phyloP scores from a whole-genome alignment of 2,113 vertebrate species.

The Electrona antarctica region DNA sequence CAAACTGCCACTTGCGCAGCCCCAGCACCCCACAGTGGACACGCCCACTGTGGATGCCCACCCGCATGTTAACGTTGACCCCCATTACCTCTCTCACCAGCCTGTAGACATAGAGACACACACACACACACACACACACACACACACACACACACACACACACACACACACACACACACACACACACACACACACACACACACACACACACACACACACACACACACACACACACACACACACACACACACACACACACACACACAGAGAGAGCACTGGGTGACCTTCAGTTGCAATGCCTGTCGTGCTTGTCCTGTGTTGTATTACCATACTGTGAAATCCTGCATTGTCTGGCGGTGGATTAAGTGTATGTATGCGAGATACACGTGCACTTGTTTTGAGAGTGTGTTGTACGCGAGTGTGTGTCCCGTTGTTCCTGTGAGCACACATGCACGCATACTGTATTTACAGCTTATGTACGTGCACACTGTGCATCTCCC shows the following conservation, averaged over 20 bases:
- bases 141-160: neutral
- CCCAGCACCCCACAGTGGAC: conserved; percentile 95
- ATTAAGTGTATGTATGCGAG: too few species aligned
- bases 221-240: neutral
- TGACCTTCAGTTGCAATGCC: conserved; percentile 24
- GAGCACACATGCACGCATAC: too few species aligned
- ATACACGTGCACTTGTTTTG: too few species aligned
- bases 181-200: conserved; percentile 2
- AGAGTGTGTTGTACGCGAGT: too few species aligned
- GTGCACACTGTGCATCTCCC: too few species aligned
- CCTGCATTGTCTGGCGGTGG: neutral
- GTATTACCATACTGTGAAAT: conserved; percentile 1
- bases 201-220: conserved; percentile 8
- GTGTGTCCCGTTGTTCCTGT: too few species aligned
- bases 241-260: conserved; percentile 3
- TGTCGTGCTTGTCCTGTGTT: neutral
- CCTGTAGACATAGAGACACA: conserved; percentile 67
- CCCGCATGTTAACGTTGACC: conserved; percentile 97
- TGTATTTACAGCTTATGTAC: too few species aligned
- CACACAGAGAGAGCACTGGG: conserved; percentile 7
- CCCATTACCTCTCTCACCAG: conserved; percentile 95
- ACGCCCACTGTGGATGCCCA: conserved; percentile 94
- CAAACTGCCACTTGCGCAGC: conserved; percentile 96
- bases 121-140: neutral
- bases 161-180: neutral